Evolutionary conservation across 2,888 invertebrate genomes (phyloP).

Genomic region (Thalpophila matura): DNA sequence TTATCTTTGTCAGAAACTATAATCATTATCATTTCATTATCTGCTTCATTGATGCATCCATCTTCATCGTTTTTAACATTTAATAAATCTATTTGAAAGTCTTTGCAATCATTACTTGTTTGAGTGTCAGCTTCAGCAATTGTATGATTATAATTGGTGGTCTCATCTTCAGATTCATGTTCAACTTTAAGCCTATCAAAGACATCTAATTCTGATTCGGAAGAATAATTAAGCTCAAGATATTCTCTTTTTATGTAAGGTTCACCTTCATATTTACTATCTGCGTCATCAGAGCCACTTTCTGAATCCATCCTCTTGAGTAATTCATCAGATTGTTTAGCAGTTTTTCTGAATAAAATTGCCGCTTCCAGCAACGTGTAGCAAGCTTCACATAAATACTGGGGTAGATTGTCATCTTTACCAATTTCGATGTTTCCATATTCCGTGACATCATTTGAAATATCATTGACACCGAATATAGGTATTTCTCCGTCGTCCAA

Average conservation of each 20-base stretch:
- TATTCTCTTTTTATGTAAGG: constrained; percentile 47
- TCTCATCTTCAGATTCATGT: constrained; percentile 13
- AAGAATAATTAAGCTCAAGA: constrained; percentile 42
- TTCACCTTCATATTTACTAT: constrained; percentile 41
- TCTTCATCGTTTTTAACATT: constrained; percentile 17
- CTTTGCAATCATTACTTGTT: constrained; percentile 2
- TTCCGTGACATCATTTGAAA: constrained; percentile 51
- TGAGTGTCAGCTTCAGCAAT: constrained; percentile 18
- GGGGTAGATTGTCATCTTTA: constrained; percentile 59
- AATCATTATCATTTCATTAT: constrained; percentile 47
- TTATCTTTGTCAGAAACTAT: constrained; percentile 54
- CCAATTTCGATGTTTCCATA: constrained; percentile 55
- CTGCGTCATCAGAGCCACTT: constrained; percentile 6
- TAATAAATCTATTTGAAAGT: constrained; percentile 20
- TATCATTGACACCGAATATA: constrained; percentile 60
- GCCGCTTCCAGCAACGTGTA: constrained; percentile 55
- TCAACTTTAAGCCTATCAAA: constrained; percentile 18
- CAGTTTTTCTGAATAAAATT: constrained; percentile 60
- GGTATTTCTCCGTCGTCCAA: constrained; percentile 62
- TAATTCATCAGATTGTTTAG: constrained; percentile 51
- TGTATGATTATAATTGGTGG: neutral
- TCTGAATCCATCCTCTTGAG: constrained; percentile 17
- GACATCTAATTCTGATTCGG: constrained; percentile 31
- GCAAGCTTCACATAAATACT: constrained; percentile 62
- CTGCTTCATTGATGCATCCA: constrained; percentile 22